phyloP scores from a whole-genome alignment of 2,113 vertebrate genomes.

The Erpornis zantholeuca region DNA sequence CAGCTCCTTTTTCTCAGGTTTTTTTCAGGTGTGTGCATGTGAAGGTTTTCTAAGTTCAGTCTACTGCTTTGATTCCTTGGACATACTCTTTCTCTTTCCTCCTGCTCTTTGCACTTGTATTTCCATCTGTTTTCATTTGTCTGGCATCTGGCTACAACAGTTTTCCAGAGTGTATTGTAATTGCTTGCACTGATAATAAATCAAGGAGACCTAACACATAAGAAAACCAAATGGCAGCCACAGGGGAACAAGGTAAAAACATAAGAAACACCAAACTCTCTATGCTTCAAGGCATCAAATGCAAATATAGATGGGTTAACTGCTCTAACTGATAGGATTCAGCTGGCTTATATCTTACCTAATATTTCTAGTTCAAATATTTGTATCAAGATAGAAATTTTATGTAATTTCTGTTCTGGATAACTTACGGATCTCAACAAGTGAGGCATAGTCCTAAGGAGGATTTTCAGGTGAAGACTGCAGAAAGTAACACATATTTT shows the following conservation, averaged over 20 bases:
- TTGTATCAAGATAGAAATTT: background rate
- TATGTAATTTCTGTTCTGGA: background rate
- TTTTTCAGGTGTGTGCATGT: background rate
- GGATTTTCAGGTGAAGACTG: background rate
- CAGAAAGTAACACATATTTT: background rate
- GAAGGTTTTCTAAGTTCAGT: constrained; percentile 24
- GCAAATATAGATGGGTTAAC: background rate
- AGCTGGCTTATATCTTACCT: background rate
- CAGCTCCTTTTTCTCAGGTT: background rate
- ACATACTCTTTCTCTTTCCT: background rate
- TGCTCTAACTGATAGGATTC: constrained; percentile 16
- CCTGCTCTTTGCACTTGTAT: constrained; percentile 28
- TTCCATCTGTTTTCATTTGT: constrained; percentile 73
- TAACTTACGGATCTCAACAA: background rate
- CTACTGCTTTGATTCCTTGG: constrained; percentile 45
- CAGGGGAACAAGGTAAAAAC: constrained; percentile 62
- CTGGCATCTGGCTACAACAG: constrained; percentile 63
- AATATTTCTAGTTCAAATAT: background rate
- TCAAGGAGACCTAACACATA: constrained; percentile 58
- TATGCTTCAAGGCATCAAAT: constrained; percentile 21
- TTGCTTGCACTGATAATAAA: constrained; percentile 68
- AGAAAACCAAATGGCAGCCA: constrained; percentile 61
- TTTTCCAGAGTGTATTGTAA: constrained; percentile 66
- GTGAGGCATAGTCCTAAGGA: background rate
- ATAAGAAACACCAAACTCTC: constrained; percentile 21